Conservation (phyloP, 1,140 invertebrate genomes). For the Platyura marginata region DNA sequence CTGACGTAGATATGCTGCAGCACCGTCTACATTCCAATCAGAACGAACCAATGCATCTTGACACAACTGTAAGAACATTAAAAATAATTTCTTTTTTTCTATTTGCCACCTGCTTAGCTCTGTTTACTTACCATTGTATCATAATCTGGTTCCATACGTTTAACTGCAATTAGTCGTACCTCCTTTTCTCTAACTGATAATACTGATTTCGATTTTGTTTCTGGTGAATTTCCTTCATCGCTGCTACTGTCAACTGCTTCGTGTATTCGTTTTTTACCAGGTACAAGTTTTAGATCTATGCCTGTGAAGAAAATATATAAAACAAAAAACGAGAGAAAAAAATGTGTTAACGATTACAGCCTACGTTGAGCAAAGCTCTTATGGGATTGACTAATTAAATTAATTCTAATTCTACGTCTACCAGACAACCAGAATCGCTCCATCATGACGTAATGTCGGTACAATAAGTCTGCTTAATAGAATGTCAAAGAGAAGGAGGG, state of each 20-base stretch:
- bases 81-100: conserved; percentile 1
- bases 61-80: not conserved
- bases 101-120: not conserved
- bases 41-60: conserved; percentile 17
- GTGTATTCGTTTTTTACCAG: conserved; percentile 20
- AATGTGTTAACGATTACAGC: too few relatives aligned
- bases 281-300: too few relatives aligned
- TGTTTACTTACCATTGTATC: conserved; percentile 18
- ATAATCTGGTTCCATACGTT: conserved; percentile 17
- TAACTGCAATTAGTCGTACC: conserved; percentile 18
- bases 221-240: conserved; percentile 11
- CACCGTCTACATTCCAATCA: conserved; percentile 17
- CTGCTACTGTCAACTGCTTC: conserved; percentile 21
- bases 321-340: too few relatives aligned
- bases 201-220: conserved; percentile 11
- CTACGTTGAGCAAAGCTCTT: too few relatives aligned
- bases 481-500: too few relatives aligned
- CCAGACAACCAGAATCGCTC: too few relatives aligned
- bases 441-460: too few relatives aligned
- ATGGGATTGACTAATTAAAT: too few relatives aligned
- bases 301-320: too few relatives aligned
- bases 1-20: too few relatives aligned
- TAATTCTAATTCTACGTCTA: too few relatives aligned
- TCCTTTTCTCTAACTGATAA: conserved; percentile 20
- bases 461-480: too few relatives aligned